phyloP scores from a whole-genome alignment of 2,113 vertebrate genomes.

The Phasianus colchicus region DNA sequence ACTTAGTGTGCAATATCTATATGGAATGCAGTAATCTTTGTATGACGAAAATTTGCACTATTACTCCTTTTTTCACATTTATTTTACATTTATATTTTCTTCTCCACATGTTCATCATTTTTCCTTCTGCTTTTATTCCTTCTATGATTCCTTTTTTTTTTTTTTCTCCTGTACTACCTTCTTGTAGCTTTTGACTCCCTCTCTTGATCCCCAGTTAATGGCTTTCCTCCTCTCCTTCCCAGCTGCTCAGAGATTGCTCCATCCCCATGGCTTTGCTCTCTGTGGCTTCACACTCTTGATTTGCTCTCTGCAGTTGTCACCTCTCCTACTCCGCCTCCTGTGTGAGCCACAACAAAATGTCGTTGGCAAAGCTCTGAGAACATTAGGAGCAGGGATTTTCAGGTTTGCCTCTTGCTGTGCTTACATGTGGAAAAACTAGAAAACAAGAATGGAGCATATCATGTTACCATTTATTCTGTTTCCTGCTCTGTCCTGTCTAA shows the following conservation, averaged over 20 bases:
- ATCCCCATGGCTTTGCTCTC: conserved; percentile 5
- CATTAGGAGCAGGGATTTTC: not conserved
- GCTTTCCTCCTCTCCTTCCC: not conserved
- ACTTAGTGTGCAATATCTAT: not conserved
- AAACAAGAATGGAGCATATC: not conserved
- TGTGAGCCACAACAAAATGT: not conserved
- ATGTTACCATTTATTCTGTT: not conserved
- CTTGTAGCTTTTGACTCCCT: not conserved
- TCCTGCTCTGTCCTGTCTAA: not conserved
- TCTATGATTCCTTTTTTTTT: not conserved
- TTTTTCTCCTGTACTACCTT: not conserved
- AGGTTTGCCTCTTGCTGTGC: not conserved
- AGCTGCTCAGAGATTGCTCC: conserved; percentile 3
- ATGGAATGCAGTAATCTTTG: not conserved
- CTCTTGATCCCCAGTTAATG: not conserved
- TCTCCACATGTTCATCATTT: not conserved
- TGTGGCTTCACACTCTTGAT: not conserved
- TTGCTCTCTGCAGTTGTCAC: conserved; percentile 32
- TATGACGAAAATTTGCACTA: not conserved
- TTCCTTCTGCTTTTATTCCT: not conserved
- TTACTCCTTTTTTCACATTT: not conserved
- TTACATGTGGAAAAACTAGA: conserved; percentile 20
- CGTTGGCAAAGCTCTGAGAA: conserved; percentile 9
- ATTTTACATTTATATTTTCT: not conserved
- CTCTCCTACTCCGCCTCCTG: not conserved